Percentiles rank a stretch among this genome's conserved stretches.
Evolutionary conservation across 2,113 vertebrate genomes (phyloP).

Genomic region (Elephantulus edwardii): DNA sequence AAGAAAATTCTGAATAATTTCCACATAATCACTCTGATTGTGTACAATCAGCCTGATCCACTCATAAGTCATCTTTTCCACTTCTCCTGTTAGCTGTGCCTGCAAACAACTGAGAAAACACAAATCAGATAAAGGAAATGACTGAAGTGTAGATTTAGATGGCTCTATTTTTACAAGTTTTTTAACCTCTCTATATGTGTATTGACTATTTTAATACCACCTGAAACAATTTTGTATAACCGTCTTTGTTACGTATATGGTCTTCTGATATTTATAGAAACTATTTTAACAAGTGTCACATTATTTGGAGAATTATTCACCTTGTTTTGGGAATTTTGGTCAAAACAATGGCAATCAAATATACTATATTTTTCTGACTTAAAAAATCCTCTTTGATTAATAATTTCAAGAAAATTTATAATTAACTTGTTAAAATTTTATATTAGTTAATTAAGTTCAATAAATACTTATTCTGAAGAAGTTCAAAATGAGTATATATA

Average conservation of each 20-base stretch:
- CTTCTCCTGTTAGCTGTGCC: not conserved
- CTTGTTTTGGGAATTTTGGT: not conserved
- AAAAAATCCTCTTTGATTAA: rapidly evolving
- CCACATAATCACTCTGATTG: slow-evolving; percentile 35
- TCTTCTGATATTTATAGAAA: not conserved
- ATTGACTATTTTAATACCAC: not conserved
- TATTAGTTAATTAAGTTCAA: not conserved
- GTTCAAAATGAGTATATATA: not conserved
- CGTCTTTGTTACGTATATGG: rapidly evolving
- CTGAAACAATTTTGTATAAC: not conserved
- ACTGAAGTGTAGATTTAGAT: slow-evolving; percentile 11
- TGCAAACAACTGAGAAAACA: not conserved
- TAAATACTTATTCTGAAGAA: not conserved
- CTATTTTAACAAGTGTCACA: not conserved
- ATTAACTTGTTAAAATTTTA: not conserved
- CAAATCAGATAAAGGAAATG: slow-evolving; percentile 2
- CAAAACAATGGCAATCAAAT: not conserved
- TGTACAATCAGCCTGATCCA: not conserved
- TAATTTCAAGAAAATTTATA: slow-evolving; percentile 14
- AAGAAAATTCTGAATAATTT: slow-evolving; percentile 53
- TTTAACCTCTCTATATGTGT: not conserved
- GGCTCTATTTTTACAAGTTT: slow-evolving; percentile 19
- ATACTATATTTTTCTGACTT: not conserved
- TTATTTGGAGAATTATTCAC: not conserved
- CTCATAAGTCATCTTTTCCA: not conserved